Percentiles rank a stretch among this genome's conserved stretches.
These are phyloP conservation scores for Drosophila prostipennis DNA, from an alignment of 2,888 invertebrate species.

Conservation along the genomic window DNA sequence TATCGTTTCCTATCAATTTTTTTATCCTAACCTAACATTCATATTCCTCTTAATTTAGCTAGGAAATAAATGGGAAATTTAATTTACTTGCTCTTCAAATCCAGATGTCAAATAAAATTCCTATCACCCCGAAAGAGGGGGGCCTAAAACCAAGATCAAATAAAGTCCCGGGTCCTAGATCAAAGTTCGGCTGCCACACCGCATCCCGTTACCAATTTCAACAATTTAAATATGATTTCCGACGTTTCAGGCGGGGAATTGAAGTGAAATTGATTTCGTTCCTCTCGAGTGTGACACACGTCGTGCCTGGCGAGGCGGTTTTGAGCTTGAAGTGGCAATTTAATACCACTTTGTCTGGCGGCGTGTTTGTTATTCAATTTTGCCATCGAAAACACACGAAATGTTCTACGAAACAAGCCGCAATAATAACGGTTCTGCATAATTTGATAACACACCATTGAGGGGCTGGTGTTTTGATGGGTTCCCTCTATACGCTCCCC, in stretches of 20 bases:
- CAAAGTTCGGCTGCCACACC: conserved; percentile 12
- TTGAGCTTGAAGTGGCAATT: conserved; percentile 63
- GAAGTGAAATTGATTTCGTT: conserved; percentile 43
- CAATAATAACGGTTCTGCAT: conserved; percentile 74
- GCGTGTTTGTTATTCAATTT: conserved; percentile 70
- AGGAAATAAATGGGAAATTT: neutral
- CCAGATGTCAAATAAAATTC: neutral
- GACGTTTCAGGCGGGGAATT: conserved; percentile 30
- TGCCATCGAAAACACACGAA: conserved; percentile 57
- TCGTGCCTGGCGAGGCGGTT: conserved; percentile 17
- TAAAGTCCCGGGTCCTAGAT: conserved; percentile 11
- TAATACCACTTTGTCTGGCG: conserved; percentile 58
- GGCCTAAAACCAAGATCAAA: neutral
- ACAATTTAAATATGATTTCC: conserved; percentile 39
- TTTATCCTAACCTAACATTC: too few species aligned
- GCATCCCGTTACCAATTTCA: conserved; percentile 24
- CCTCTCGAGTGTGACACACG: conserved; percentile 25
- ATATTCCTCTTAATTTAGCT: too few species aligned
- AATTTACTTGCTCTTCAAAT: neutral
- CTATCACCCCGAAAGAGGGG: neutral
- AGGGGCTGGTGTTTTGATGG: conserved; percentile 50
- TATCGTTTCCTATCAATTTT: too few species aligned
- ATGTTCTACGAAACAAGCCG: conserved; percentile 54
- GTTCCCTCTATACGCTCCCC: conserved; percentile 7
- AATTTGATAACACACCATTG: conserved; percentile 65